Conservation (phyloP, 2,888 invertebrate species). For the Agrotis clavis region DNA sequence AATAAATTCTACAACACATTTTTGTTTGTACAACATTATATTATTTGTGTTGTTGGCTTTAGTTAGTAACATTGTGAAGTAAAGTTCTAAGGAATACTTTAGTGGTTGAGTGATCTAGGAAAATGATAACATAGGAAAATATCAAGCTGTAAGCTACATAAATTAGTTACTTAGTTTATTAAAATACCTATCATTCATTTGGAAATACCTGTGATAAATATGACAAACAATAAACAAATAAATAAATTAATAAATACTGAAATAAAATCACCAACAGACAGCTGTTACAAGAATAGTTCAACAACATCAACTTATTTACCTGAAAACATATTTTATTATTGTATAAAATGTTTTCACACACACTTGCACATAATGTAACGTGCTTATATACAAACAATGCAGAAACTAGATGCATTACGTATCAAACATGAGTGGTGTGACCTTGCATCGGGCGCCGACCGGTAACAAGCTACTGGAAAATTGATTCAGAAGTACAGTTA, state of each 20-base stretch:
- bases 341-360: slow-evolving; percentile 27
- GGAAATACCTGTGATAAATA: background rate
- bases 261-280: slow-evolving; percentile 7
- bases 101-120: too few species aligned
- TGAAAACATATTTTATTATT: slow-evolving; percentile 12
- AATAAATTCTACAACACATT: background rate
- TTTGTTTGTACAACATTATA: too few species aligned
- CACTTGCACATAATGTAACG: background rate
- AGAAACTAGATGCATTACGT: slow-evolving; percentile 61
- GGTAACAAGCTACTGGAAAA: slow-evolving; percentile 25
- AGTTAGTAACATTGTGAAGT: background rate
- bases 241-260: background rate
- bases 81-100: background rate
- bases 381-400: slow-evolving; percentile 51
- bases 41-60: background rate
- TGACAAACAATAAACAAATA: background rate
- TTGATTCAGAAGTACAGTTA: slow-evolving; percentile 15
- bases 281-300: slow-evolving; percentile 17
- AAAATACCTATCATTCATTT: background rate
- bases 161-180: too few species aligned
- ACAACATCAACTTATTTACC: background rate
- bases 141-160: too few species aligned
- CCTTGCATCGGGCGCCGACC: slow-evolving; percentile 62
- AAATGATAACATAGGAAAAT: too few species aligned
- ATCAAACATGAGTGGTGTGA: slow-evolving; percentile 55